Evolutionary conservation across 2,797 vertebrate species (phyloP).

Genomic region (Falco cherrug): DNA sequence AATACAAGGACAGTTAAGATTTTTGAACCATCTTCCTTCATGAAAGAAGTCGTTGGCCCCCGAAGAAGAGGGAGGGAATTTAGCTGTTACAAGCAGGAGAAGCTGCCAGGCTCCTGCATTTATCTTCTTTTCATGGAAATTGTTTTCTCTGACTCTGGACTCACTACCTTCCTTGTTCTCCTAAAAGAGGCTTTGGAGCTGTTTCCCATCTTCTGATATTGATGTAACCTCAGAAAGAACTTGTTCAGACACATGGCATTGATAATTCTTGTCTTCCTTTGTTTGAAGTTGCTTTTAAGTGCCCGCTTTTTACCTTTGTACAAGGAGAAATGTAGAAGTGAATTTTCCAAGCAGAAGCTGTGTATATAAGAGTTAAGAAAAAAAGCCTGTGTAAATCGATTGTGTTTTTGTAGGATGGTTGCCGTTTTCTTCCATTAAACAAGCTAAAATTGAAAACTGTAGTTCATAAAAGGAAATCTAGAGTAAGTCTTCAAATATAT

Average conservation of each 20-base stretch:
- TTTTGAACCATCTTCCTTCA: not conserved
- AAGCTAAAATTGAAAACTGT: not conserved
- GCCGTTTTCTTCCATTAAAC: not conserved
- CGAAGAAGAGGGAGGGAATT: not conserved
- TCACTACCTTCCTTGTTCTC: slow-evolving; percentile 13
- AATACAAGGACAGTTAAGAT: not conserved
- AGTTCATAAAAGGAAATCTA: not conserved
- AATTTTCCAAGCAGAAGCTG: not conserved
- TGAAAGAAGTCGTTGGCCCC: not conserved
- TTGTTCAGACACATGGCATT: slow-evolving; percentile 28
- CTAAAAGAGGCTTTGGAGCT: slow-evolving; percentile 6
- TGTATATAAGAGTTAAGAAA: not conserved
- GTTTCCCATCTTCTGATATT: slow-evolving; percentile 38
- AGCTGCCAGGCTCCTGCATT: not conserved
- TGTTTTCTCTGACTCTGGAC: not conserved
- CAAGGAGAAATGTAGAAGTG: fast-evolving
- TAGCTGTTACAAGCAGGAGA: not conserved
- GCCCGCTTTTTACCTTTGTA: not conserved
- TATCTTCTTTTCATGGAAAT: not conserved
- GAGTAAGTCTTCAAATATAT: not conserved
- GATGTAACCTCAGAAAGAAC: slow-evolving; percentile 29
- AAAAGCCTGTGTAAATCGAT: not conserved
- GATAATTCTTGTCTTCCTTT: not conserved
- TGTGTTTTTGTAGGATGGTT: not conserved
- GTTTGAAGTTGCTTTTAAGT: slow-evolving; percentile 1